Evolutionary conservation across 2,113 vertebrate genomes (phyloP), one percentile per base, ranked within the genome.

Genomic region (Cnemophilus loriae): DNA sequence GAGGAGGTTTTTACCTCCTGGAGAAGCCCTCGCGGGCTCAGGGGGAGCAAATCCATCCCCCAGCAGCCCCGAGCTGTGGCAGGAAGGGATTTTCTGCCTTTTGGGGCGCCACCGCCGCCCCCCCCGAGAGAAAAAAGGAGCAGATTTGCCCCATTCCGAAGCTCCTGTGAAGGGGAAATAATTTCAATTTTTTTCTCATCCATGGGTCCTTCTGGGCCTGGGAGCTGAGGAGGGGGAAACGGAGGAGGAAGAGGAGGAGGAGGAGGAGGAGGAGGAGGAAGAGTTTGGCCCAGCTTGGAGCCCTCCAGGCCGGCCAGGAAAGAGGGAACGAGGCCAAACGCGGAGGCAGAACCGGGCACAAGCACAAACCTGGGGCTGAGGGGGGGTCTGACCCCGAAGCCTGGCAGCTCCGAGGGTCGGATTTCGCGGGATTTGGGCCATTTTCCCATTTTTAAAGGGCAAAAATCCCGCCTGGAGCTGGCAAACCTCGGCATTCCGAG

Each of bases 1-100:
- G 75, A 30, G 79, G 76, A 55, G 46, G 57, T 20, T 4, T 74
- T 94, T 63, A 61, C 71, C 84, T 94, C 87, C 94, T 95, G 95
- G 89, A 96, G 95, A 95, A 94, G 24, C 75, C 70, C 79, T 90
- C 17, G 75, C 7, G 1, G 64, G n/a, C 56, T 9, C 41, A 9
- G 13, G 52, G 28, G 85, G 42, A 44, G 59, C 37, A 79, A 88
- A 95, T 82, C 44, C 37, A 18, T 33, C 9, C 3, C 13, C 4
- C 19, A 53, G 60, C 55, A 65, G 27, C 21, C 69, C 63, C 3
- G 69, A 60, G 35, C 21, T 0, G 23, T 18, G 18, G 33, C 63
- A 33, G 47, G 41, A 47, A 76, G 49, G 50, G 46, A 2, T n/a
- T 84, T 77, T 27, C 4, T 28, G 37, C 18, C 18, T 30, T 63